Conservation (phyloP, 1,140 invertebrate species). For the Leptinotarsa texana region DNA sequence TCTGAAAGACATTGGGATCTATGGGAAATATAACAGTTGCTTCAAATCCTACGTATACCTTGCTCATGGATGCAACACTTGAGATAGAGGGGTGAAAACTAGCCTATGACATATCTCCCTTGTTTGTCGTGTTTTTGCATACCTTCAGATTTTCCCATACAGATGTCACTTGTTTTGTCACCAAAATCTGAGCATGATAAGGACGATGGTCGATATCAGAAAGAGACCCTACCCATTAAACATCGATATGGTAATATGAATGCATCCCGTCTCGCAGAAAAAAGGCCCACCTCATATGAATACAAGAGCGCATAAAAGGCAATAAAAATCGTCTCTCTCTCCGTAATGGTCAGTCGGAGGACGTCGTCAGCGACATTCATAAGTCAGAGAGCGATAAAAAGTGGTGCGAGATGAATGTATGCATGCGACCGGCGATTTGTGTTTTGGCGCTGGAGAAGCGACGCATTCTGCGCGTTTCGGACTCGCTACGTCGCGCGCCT, state of each 20-base stretch:
- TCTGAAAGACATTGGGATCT: too few relatives aligned
- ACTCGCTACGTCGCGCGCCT: constrained; percentile 34
- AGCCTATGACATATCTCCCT: too few relatives aligned
- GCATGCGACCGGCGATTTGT: constrained; percentile 51
- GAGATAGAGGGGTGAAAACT: too few relatives aligned
- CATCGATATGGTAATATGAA: constrained; percentile 7
- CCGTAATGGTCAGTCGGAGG: constrained; percentile 33
- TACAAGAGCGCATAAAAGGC: constrained; percentile 41
- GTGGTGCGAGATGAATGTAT: constrained; percentile 48
- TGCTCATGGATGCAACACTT: too few relatives aligned
- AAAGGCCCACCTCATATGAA: constrained; percentile 36
- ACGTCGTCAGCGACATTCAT: constrained; percentile 43
- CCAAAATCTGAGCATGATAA: too few relatives aligned
- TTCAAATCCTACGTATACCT: too few relatives aligned
- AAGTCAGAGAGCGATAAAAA: constrained; percentile 51
- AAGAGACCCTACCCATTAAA: background rate
- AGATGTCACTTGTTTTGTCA: too few relatives aligned
- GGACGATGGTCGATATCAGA: too few relatives aligned
- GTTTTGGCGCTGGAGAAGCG: constrained; percentile 53
- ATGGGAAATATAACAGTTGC: too few relatives aligned
- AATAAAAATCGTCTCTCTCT: constrained; percentile 36
- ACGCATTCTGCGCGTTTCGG: constrained; percentile 45
- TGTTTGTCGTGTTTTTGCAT: too few relatives aligned
- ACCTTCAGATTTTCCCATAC: too few relatives aligned
- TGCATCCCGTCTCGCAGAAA: constrained; percentile 17